Conservation (phyloP, 1,140 invertebrate species). For the Pachypsylla venusta region DNA sequence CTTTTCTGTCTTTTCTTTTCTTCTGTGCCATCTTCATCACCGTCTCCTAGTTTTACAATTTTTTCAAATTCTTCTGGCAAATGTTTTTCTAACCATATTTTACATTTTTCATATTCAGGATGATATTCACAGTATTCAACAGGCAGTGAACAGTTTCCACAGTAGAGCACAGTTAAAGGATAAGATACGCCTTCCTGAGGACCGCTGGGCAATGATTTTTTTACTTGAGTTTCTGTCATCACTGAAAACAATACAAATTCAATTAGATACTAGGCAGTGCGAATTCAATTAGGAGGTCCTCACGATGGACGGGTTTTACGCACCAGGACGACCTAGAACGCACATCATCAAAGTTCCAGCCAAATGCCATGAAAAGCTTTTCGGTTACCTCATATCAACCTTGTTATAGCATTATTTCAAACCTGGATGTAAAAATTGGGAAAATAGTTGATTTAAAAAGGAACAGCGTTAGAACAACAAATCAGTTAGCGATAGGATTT, state of each 20-base stretch:
- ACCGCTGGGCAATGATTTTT: background rate
- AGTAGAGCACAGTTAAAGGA: slow-evolving; percentile 65
- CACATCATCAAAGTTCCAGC: no score
- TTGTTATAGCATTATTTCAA: no score
- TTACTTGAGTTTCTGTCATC: background rate
- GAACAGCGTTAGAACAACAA: no score
- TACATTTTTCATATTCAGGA: slow-evolving; percentile 94
- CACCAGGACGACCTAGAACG: no score
- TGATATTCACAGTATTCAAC: slow-evolving; percentile 98
- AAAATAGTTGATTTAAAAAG: no score
- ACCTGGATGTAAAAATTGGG: no score
- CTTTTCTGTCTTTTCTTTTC: slow-evolving; percentile 81
- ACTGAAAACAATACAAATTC: slow-evolving; percentile 1
- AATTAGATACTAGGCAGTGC: no score
- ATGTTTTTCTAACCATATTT: slow-evolving; percentile 89
- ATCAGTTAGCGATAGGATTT: no score
- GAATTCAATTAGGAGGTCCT: no score
- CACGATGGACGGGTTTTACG: no score
- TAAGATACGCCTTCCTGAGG: slow-evolving; percentile 9
- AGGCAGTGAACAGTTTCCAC: slow-evolving; percentile 87
- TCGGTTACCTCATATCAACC: no score
- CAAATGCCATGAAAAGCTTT: no score
- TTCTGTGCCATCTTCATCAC: slow-evolving; percentile 42
- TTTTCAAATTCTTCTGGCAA: slow-evolving; percentile 85
- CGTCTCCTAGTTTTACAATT: slow-evolving; percentile 31